Base-by-base conservation (phyloP, 2,888 invertebrate species). In the Oligia fasciuncula region DNA sequence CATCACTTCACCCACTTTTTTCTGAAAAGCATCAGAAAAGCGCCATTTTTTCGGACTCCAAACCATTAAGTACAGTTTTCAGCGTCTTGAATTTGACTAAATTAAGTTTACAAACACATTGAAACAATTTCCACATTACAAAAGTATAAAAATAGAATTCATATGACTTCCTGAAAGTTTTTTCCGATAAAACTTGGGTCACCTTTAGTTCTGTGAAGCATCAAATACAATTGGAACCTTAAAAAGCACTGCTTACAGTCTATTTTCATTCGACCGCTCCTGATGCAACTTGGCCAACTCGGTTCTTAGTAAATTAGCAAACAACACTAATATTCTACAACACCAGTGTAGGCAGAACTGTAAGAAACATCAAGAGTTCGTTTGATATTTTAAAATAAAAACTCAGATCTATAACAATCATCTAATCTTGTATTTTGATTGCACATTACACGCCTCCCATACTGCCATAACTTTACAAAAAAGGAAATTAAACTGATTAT, bases 401-500 rank as follows among this genome's bases (percentile, higher is more conserved):
- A 89, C 84, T 93, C 92, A 92, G 92, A 91, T 92, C 92, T 91
- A 87, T 85, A 84, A 75, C 76, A 85, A 29, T 79, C 77, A 84
- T 80, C 78, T 83, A 89, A 90, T 87, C 84, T 86, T 89, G 87
- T 93, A 91, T 93, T 93, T 93, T 82, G 89, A 95, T 95, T 95
- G 95, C 95, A 95, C 94, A 89, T 90, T 79, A 87, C 80, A 85
- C 79, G 35, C 66, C 80, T 77, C 67, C 62, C 82, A 87, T 88
- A 90, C 91, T 92, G 92, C 91, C 91, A 91, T 91, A 87, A 90
- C 85, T 57, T 84, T 87, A 87, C 76, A 84, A 87, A 87, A 85
- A 88, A 62, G 62, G 60, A 71, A 79, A 80, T 71, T 70, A 79
- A 85, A 83, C 68, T 84, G 83, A 89, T 84, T 87, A 90, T 87